These are phyloP conservation scores for Chironomus tepperi DNA, from an alignment of 1,140 invertebrate species.

Conservation along the genomic window DNA sequence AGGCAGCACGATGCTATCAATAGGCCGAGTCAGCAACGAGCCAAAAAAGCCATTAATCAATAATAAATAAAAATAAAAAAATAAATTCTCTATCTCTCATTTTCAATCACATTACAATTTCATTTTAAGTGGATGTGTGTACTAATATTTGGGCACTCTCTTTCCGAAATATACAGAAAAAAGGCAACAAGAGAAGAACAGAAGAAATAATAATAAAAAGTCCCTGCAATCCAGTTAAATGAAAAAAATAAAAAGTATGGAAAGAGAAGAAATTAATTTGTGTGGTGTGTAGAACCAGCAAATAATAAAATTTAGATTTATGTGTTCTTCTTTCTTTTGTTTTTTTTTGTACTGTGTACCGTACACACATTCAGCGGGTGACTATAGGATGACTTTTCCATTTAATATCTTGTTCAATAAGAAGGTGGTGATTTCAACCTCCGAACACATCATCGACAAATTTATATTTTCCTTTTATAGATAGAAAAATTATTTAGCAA, in stretches of 20 bases:
- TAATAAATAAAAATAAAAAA: constrained; percentile 18
- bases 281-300: constrained; percentile 11
- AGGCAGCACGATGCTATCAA: constrained; percentile 6
- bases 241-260: too few species aligned
- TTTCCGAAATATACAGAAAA: background rate
- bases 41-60: constrained; percentile 21
- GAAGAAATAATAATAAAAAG: background rate
- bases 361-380: background rate
- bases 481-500: too few species aligned
- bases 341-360: background rate
- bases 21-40: background rate
- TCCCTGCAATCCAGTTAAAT: constrained; percentile 1
- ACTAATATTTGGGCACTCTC: constrained; percentile 19
- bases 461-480: too few species aligned
- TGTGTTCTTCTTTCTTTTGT: background rate
- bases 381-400: background rate
- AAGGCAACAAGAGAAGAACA: background rate
- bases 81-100: background rate
- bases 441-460: too few species aligned
- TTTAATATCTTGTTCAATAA: too few species aligned
- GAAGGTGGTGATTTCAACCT: too few species aligned
- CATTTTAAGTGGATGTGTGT: constrained; percentile 20
- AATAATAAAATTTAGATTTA: constrained; percentile 24
- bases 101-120: constrained; percentile 24
- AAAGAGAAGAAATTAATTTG: constrained; percentile 21